Percentiles rank a stretch among this genome's conserved stretches.
phyloP scores from a whole-genome alignment of 2,888 invertebrate genomes.

The Euspilapteryx auroguttella region DNA sequence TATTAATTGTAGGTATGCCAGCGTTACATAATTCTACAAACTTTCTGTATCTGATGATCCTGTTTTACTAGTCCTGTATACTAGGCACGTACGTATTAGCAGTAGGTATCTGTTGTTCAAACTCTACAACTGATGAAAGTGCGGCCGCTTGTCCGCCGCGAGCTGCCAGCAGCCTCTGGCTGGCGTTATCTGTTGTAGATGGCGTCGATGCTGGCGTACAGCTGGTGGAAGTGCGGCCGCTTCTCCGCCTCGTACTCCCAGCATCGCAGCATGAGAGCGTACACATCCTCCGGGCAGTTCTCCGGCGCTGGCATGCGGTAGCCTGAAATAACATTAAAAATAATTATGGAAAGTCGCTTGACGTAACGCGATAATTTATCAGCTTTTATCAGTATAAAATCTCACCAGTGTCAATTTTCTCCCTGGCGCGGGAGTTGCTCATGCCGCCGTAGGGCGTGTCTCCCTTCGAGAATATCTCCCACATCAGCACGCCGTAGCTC shows the following conservation, averaged over 20 bases:
- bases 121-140: constrained; percentile 90
- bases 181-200: constrained; percentile 44
- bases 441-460: constrained; percentile 92
- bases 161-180: too few species aligned
- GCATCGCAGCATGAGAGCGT: constrained; percentile 87
- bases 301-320: constrained; percentile 93
- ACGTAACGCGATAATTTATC: too few species aligned
- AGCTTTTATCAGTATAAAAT: neutral
- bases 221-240: constrained; percentile 90
- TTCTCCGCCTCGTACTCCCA: constrained; percentile 94
- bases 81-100: too few species aligned
- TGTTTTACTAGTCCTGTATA: too few species aligned
- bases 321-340: too few species aligned
- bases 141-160: constrained; percentile 81
- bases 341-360: too few species aligned
- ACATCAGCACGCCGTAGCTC: constrained; percentile 95
- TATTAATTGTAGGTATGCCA: too few species aligned
- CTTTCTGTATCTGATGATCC: too few species aligned
- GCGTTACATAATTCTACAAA: too few species aligned
- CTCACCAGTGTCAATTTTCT: constrained; percentile 89
- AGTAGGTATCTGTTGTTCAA: too few species aligned
- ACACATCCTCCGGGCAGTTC: constrained; percentile 85
- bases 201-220: constrained; percentile 76
- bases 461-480: constrained; percentile 95
- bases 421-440: constrained; percentile 91